Conservation (phyloP, 2,113 vertebrate genomes). For the Elaphurus davidianus region DNA sequence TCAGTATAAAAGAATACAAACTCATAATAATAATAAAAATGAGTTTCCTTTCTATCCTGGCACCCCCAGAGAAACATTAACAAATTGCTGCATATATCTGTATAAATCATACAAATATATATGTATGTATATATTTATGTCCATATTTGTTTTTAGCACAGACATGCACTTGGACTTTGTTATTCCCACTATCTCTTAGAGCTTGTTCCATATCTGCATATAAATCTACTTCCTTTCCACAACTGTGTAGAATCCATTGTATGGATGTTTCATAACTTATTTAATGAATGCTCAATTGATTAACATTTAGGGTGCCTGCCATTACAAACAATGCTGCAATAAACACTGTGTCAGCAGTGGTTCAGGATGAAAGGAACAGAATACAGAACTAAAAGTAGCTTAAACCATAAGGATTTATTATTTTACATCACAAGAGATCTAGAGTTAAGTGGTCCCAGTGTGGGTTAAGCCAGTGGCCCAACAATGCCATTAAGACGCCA, state of each 20-base stretch:
- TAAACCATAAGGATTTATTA: not conserved
- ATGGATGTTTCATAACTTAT: not conserved
- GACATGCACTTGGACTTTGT: not conserved
- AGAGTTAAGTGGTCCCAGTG: not conserved
- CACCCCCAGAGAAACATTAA: not conserved
- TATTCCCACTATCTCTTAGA: not conserved
- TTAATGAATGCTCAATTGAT: not conserved
- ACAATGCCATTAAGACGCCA: not conserved
- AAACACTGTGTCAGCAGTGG: not conserved
- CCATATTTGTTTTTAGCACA: not conserved
- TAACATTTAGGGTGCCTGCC: not conserved
- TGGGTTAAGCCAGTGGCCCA: not conserved
- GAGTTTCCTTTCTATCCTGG: not conserved
- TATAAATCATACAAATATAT: not conserved
- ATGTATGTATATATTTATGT: not conserved
- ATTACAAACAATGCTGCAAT: not conserved
- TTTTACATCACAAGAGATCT: not conserved
- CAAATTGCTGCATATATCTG: not conserved
- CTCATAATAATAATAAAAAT: not conserved
- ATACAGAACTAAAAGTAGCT: not conserved
- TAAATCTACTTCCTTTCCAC: not conserved
- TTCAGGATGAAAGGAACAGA: not conserved
- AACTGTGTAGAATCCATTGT: not conserved
- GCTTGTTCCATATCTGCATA: not conserved
- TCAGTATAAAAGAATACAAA: slow-evolving; percentile 8